Evolutionary conservation across 2,113 vertebrate species (phyloP), one percentile per base, ranked within the genome.

Genomic region (Pseudonaja textilis): DNA sequence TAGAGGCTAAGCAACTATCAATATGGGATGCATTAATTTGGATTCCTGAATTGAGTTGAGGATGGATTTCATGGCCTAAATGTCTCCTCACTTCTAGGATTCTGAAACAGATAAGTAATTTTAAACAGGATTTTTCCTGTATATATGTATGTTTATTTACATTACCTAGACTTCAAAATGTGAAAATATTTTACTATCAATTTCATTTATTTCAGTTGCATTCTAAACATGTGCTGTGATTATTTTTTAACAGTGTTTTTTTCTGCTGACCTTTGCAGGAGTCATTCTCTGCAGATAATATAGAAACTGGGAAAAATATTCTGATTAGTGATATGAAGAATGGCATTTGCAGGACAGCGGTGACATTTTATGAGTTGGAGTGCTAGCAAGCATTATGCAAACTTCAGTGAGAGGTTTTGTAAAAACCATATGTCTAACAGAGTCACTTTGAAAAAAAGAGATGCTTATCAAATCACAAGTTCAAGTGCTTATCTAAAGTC

Each of bases 391-490:
- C 86, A 85, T 87, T 91, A 47, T 91, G 90, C 86, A 93, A 47
- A 42, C 26, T 57, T 47, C 69, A 89, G 69, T 86, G 87, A 86
- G 69, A 89, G 81, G 45, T 89, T 91, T 91, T 56, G 16, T 91
- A 86, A 91, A 91, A 89, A 34, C 74, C 16, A 55, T 55, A 89
- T 86, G 90, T 61, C 69, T 64, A 89, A 91, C 87, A 93, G 45
- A 89, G 29, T 86, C 39, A 47, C 90, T 93, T 92, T 89, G 91
- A 93, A 87, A 93, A 93, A 93, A 93, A 56, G 59, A 89, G 55
- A 91, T 87, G 56, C 45, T 93, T 93, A 91, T 93, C 87, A 91
- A 86, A 61, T 52, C 90, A 89, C 87, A 55, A 91, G 90, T 90
- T 64, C 54, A 89, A 89, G 74, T 89, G 87, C 88, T 93, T 91